These are phyloP conservation scores for Pomacea canaliculata DNA, from an alignment of 2,888 invertebrate genomes.

Conservation along the genomic window DNA sequence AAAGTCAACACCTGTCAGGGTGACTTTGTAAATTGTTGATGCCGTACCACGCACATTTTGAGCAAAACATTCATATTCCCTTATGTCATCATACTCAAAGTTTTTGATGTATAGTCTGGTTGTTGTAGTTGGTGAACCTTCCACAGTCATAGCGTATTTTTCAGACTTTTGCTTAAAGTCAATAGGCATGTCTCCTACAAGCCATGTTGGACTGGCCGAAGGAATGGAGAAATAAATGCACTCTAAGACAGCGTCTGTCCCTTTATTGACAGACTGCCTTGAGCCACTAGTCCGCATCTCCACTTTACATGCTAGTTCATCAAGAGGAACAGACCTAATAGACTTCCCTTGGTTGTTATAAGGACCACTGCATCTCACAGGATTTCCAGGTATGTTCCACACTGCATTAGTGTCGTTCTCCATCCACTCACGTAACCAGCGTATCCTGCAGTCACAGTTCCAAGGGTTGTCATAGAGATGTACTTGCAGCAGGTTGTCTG, in stretches of 20 bases:
- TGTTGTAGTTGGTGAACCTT: conserved; percentile 26
- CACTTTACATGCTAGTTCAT: conserved; percentile 54
- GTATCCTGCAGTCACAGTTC: conserved; percentile 60
- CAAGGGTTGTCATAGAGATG: conserved; percentile 59
- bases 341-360: conserved; percentile 39
- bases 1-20: conserved; percentile 45
- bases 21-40: conserved; percentile 45
- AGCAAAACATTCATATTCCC: conserved; percentile 52
- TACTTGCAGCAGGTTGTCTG: conserved; percentile 40
- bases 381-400: conserved; percentile 47
- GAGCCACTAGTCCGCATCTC: conserved; percentile 54
- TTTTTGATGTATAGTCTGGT: conserved; percentile 45
- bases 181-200: conserved; percentile 43
- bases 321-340: conserved; percentile 46
- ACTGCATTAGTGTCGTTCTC: conserved; percentile 40
- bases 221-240: conserved; percentile 58
- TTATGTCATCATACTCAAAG: conserved; percentile 52
- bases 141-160: conserved; percentile 42
- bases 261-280: conserved; percentile 37
- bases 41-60: conserved; percentile 51
- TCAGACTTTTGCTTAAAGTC: conserved; percentile 23
- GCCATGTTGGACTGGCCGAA: conserved; percentile 50
- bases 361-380: conserved; percentile 54
- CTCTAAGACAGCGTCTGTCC: conserved; percentile 43
- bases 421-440: conserved; percentile 57